Conservation (phyloP, 2,888 invertebrate species). For the Taphrorychus bicolor region DNA sequence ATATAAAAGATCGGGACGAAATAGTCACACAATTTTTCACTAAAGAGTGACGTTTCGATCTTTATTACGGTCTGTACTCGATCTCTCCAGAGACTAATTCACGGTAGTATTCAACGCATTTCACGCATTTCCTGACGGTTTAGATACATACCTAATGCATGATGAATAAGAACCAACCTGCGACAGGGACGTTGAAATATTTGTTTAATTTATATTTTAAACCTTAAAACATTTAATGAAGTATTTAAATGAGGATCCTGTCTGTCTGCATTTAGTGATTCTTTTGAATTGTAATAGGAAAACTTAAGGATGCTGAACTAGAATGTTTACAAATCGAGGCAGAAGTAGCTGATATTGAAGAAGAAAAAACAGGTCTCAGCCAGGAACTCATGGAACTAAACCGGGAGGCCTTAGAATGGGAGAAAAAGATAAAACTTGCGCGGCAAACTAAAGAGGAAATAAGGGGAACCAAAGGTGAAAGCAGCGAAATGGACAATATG, state of each 20-base stretch:
- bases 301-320: constrained; percentile 70
- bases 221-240: too few relatives aligned
- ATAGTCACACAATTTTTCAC: too few relatives aligned
- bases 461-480: constrained; percentile 68
- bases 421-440: constrained; percentile 77
- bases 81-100: too few relatives aligned
- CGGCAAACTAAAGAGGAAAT: constrained; percentile 75
- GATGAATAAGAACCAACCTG: too few relatives aligned
- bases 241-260: background rate
- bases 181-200: too few relatives aligned
- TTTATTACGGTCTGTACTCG: too few relatives aligned
- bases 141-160: too few relatives aligned
- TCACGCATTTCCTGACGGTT: too few relatives aligned
- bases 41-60: too few relatives aligned
- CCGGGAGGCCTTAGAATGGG: constrained; percentile 79
- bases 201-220: too few relatives aligned
- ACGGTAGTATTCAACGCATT: too few relatives aligned
- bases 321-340: constrained; percentile 72
- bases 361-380: constrained; percentile 70
- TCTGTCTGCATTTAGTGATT: background rate
- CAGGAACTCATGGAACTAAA: constrained; percentile 69
- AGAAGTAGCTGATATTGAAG: constrained; percentile 70
- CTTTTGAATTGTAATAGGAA: constrained; percentile 16
- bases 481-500: constrained; percentile 79
- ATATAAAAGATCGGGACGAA: too few relatives aligned